phyloP scores from a whole-genome alignment of 2,888 invertebrate species.

The Melanotus villosus region DNA sequence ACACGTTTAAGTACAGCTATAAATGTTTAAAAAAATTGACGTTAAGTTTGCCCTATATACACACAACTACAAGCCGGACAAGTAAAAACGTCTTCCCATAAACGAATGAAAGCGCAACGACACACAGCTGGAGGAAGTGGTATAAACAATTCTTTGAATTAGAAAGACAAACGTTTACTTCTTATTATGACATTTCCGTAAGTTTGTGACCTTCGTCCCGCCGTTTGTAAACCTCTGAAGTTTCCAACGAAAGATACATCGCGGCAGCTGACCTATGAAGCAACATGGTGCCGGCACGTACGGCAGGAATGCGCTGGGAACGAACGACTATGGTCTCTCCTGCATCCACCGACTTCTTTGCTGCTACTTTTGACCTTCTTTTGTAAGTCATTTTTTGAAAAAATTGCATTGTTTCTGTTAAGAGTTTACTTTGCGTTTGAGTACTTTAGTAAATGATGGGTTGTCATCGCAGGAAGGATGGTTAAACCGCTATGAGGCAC shows the following conservation, averaged over 20 bases:
- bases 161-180: slow-evolving; percentile 32
- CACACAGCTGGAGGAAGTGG: slow-evolving; percentile 6
- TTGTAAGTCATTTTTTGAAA: slow-evolving; percentile 7
- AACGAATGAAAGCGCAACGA: slow-evolving; percentile 11
- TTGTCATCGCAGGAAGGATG: not conserved
- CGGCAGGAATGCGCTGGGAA: slow-evolving; percentile 52
- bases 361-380: slow-evolving; percentile 49
- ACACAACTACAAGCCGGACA: not conserved
- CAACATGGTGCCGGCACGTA: slow-evolving; percentile 48
- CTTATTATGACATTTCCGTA: slow-evolving; percentile 40
- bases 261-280: slow-evolving; percentile 49
- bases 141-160: not conserved
- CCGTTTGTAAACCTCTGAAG: slow-evolving; percentile 47
- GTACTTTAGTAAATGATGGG: not conserved
- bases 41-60: slow-evolving; percentile 14
- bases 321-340: slow-evolving; percentile 39
- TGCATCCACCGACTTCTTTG: slow-evolving; percentile 33
- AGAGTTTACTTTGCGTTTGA: not conserved
- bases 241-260: slow-evolving; percentile 47
- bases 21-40: no score
- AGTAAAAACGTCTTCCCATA: slow-evolving; percentile 5
- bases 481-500: not conserved
- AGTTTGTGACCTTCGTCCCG: slow-evolving; percentile 48
- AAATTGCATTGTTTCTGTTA: not conserved
- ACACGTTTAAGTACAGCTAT: no score